Evolutionary conservation across 2,888 invertebrate genomes (phyloP).

Genomic region (Aphidoletes aphidimyza): DNA sequence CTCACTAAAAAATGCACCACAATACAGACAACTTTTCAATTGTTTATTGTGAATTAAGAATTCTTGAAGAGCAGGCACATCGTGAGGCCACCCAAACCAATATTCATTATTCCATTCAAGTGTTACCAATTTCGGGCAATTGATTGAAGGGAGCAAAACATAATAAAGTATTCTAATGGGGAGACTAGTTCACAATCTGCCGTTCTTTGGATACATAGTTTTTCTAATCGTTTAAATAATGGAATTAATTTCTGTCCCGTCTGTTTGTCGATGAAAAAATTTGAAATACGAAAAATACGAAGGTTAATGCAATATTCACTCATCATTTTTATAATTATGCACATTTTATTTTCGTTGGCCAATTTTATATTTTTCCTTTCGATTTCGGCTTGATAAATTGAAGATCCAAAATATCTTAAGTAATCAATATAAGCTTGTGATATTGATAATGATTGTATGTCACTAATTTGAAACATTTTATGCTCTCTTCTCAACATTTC

Average conservation of each 20-base stretch:
- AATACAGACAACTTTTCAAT: background rate
- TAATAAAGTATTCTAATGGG: too few relatives aligned
- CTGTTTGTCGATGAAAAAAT: background rate
- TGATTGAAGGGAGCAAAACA: constrained; percentile 16
- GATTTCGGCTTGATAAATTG: background rate
- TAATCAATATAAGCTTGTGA: background rate
- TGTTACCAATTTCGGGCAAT: constrained; percentile 9
- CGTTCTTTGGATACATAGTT: background rate
- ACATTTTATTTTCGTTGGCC: background rate
- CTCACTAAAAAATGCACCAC: background rate
- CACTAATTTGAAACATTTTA: background rate
- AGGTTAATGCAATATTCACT: background rate
- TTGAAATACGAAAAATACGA: background rate
- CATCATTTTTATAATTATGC: background rate
- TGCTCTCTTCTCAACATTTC: constrained; percentile 14
- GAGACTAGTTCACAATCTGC: too few relatives aligned
- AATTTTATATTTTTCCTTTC: background rate
- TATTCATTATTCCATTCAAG: background rate
- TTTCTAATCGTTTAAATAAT: constrained; percentile 1
- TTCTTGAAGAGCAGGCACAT: background rate
- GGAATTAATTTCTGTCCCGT: background rate
- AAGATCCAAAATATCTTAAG: constrained; percentile 4
- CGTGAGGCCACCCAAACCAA: background rate
- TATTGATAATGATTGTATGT: constrained; percentile 14
- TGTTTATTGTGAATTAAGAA: background rate